Evolutionary conservation across 2,888 invertebrate species (phyloP), one percentile per base, ranked within the genome.

Genomic region (Anthrax anthrax): DNA sequence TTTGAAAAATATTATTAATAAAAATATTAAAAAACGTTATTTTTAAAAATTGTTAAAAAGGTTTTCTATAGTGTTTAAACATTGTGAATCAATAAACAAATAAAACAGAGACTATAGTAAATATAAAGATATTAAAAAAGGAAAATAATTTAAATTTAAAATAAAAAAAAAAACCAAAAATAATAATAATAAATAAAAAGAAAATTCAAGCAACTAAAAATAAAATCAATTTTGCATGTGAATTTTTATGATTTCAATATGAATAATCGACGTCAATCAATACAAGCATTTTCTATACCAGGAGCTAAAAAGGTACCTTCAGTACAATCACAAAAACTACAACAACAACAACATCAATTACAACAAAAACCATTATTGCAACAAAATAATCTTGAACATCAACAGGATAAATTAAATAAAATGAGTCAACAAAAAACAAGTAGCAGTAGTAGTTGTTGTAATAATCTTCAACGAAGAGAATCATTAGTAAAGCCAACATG

Each of bases 401-500:
- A 23, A 27, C 23, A 27, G 23, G 23, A 27, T 27, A 27, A 27
- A n/a, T n/a, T n/a, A n/a, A n/a, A n/a, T n/a, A n/a, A n/a, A n/a
- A n/a, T n/a, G n/a, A n/a, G n/a, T n/a, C n/a, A n/a, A n/a, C 23
- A 27, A 27, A 1, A 27, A 27, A 5, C 5, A 27, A 5, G 9
- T 46, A 29, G 51, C 51, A 18, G 44, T 50, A 54, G 54, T 37
- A 38, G 14, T 37, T 2, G 37, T 50, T 46, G 37, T 48, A 52
- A 12, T 32, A 32, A 32, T 40, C 43, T 54, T 50, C 58, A 49
- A 51, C 58, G 69, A 1, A 60, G 66, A 13, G 67, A 69, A 39
- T 69, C 69, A 0, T 49, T 69, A 48, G 65, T 67, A 18, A 69
- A 69, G 49, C 67, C 67, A 38, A 68, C 69, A 34, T 68, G 67